Evolutionary conservation across 1,140 invertebrate species (phyloP), one percentile per base, ranked within the genome.

Genomic region (Drosophila bifasciata): DNA sequence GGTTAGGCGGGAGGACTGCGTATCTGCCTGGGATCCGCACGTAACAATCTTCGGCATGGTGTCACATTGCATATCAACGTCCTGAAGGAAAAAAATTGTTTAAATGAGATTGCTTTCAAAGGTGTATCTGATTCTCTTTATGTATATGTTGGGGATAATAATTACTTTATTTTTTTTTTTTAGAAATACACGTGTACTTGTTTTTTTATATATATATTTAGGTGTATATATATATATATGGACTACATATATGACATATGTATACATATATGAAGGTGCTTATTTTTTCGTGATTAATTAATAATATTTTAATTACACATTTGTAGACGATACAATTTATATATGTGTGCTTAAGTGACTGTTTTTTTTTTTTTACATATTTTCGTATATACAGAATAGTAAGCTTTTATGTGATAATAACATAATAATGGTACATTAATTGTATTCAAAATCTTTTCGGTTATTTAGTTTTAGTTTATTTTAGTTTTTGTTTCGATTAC

Each of bases 361-460:
- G n/a, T n/a, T 48, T 67, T 23, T 19, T 53, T 67, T 52, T 39
- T 36, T 66, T 64, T 32, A 13, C 17, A 17, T 63, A 25, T 45
- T 66, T 66, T 36, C 32, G 51, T 68, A 68, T 68, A 68, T 68
- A 68, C 64, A 68, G 67, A 55, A 55, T 67, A 46, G 41, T 67
- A 68, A 55, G 52, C 21, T 56, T 66, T 32, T 8, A 32, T 68
- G 55, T 56, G 49, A 41, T n/a, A n/a, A n/a, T n/a, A n/a, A n/a
- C n/a, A 68, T 68, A 48, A 55, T 55, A 32, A 45, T 66, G 36
- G 23, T 44, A 16, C 67, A 46, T 55, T 66, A 68, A 68, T 66
- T 62, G 48, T 66, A 66, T 68, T 62, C 48, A 68, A 36, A 36
- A 11, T 36, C 1, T 13, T 36, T 36, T 36, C 32, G 32, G 32